Evolutionary conservation across 2,888 invertebrate species (phyloP), one percentile per base, ranked within the genome.

Genomic region (Hyles lineata): DNA sequence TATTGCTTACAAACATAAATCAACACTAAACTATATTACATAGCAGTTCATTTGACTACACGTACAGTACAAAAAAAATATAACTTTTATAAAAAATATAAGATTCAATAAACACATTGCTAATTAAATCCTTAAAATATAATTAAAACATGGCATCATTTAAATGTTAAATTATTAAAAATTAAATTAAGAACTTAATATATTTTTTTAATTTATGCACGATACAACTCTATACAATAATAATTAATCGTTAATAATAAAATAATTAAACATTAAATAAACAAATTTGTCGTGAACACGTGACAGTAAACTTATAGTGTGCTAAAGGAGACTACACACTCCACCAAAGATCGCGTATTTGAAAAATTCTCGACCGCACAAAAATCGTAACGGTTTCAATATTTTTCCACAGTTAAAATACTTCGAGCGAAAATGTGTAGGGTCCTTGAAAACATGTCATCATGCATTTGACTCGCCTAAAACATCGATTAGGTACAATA

Each of bases 61-160:
- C 82, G 85, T 88, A 84, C 88, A 90, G 86, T 92, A 92, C 89
- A 92, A 88, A 93, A 92, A 43, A 91, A 88, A 90, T 90, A 92
- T 92, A 92, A 93, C 92, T 88, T 91, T 90, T 92, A 93, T 93
- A 92, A 92, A 90, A 93, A 93, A 93, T 92, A 92, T 93, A 91
- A 89, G 89, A 90, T 90, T 92, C 85, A 90, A 89, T 91, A 92
- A 94, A 94, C 92, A 93, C 90, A 91, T 89, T 84, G 81, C 62
- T 79, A 81, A 83, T 85, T 86, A 89, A 89, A 87, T 83, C 80
- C 87, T 90, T 69, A 89, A 88, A 91, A 91, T 90, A 89, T 89
- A 89, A 84, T 84, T 83, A 88, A 92, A 93, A 93, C 94, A 94
- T 94, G 94, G 94, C 94, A 93, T 94, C 94, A 86, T 90, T 89